Conservation (phyloP, 2,113 vertebrate species). For the Macroglossus sobrinus region DNA sequence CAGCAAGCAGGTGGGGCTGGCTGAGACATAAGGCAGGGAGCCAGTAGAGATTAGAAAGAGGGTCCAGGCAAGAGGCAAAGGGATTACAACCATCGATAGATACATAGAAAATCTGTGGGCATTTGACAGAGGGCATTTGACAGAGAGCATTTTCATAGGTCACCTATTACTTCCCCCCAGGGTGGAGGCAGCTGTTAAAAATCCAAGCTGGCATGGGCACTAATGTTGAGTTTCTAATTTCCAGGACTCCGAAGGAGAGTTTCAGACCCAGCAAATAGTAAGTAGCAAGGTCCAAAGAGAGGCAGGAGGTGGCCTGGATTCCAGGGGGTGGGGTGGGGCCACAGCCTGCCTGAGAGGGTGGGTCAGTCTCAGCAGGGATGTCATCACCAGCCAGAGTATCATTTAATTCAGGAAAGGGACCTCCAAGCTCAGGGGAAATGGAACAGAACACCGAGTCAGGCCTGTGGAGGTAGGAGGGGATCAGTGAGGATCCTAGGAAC, state of each 20-base stretch:
- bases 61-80: not conserved
- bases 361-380: not conserved
- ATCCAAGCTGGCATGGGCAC: not conserved
- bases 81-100: not conserved
- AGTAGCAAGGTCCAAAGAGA: not conserved
- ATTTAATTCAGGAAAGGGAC: not conserved
- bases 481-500: not conserved
- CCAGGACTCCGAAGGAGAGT: conserved; percentile 64
- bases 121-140: too few relatives aligned
- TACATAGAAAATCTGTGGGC: not conserved
- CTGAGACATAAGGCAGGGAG: not conserved
- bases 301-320: rapidly evolving
- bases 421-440: not conserved
- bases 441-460: not conserved
- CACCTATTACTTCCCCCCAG: not conserved
- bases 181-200: not conserved
- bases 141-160: not conserved
- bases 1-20: not conserved
- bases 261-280: conserved; percentile 43
- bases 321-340: not conserved
- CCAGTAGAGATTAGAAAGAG: not conserved
- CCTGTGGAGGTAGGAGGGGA: not conserved
- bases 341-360: not conserved
- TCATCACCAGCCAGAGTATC: not conserved
- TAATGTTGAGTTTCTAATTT: conserved; percentile 47